Evolutionary conservation across 2,113 vertebrate species (phyloP).

Genomic region (Sclerurus mexicanus): DNA sequence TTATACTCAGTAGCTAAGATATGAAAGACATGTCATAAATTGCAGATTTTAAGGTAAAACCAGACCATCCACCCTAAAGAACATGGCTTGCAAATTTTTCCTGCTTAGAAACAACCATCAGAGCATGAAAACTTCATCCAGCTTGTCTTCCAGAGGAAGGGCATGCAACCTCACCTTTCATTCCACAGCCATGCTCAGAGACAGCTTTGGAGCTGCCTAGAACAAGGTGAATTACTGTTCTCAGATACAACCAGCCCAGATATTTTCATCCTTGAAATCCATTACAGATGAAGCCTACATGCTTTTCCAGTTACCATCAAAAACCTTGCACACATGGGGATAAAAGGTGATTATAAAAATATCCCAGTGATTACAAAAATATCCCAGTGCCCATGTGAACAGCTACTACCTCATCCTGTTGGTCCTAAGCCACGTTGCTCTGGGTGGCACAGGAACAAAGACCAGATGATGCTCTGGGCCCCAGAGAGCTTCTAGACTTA

Average conservation of each 20-base stretch:
- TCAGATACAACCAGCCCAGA: neutral
- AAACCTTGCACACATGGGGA: neutral
- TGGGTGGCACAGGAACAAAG: constrained; percentile 23
- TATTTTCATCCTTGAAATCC: constrained; percentile 31
- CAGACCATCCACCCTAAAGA: neutral
- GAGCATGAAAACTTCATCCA: neutral
- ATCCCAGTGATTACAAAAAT: neutral
- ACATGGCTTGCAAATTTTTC: neutral
- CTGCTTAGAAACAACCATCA: neutral
- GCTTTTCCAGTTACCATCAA: neutral
- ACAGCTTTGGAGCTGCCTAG: neutral
- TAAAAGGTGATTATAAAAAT: constrained; percentile 9
- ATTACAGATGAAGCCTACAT: neutral
- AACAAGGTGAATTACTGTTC: neutral
- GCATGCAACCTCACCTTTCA: neutral
- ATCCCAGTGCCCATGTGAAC: neutral
- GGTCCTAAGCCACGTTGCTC: neutral
- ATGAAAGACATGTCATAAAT: neutral
- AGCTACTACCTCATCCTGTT: neutral
- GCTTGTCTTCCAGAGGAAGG: neutral
- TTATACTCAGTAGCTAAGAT: neutral
- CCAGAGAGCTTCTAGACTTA: neutral
- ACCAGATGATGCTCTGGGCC: neutral
- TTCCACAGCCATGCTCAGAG: neutral
- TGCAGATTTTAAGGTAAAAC: neutral